Base-by-base conservation (phyloP, 2,113 vertebrate genomes). In the Astur gentilis region DNA sequence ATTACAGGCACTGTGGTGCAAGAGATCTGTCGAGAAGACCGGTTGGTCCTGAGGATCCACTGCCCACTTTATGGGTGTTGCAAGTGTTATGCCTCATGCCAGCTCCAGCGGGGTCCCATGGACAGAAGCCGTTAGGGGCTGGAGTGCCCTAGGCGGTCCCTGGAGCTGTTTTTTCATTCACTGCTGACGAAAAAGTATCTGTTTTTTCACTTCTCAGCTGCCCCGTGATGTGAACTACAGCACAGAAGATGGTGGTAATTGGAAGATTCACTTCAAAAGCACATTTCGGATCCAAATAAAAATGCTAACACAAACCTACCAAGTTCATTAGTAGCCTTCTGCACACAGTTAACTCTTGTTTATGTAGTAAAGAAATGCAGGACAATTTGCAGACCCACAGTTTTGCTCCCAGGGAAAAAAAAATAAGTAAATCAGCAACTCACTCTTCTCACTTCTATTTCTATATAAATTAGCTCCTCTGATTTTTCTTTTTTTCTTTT, bases 11-110 rank as follows among this genome's bases (percentile, higher is more conserved):
- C 42, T 0, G 5, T 16, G 32, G 20, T 18, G 21, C 23, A 36
- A 58, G 23, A 83, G 45, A 54, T 25, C 31, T 26, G 4, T 2
- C 1, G 2, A 61, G 44, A 36, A 26, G 9, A 64, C 34, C 0
- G 1, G 69, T 2, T 32, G 16, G 44, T 72, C 83, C 67, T 27
- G 55, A 69, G 73, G 20, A 84, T 29, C 22, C 25, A 52, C 19
- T 25, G 34, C 3, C 29, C 42, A 21, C 44, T 31, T 34, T 3
- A 16, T 0, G 58, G 12, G 15, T 14, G 19, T 21, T 7, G 7
- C 67, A 55, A 70, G 29, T 29, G 31, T 8, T 34, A 45, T 12
- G 32, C n/a, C 77, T 20, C 38, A 64, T 15, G 16, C 11, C 70
- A 94, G 57, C 55, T 75, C 62, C 62, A 50, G 16, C 0, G 0